Conservation (phyloP, 2,888 invertebrate genomes). For the Drosophila atroscutellata region DNA sequence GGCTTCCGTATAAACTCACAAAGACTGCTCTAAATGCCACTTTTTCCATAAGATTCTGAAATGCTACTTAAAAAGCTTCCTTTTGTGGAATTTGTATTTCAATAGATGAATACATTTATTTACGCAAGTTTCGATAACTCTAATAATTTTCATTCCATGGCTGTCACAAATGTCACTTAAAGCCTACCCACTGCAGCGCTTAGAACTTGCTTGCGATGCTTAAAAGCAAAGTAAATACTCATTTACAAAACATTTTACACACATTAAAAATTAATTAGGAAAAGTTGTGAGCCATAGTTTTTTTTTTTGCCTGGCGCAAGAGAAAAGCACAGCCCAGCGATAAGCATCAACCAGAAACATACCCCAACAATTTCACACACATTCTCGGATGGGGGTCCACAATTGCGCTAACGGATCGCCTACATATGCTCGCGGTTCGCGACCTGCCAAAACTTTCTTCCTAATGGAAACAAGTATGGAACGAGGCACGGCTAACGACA, state of each 20-base stretch:
- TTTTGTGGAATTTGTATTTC: neutral
- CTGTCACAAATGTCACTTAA: neutral
- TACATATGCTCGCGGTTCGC: slow-evolving; percentile 55
- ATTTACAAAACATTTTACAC: slow-evolving; percentile 72
- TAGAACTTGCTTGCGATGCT: slow-evolving; percentile 8
- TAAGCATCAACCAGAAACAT: slow-evolving; percentile 47
- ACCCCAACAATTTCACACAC: slow-evolving; percentile 16
- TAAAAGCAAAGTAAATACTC: slow-evolving; percentile 46
- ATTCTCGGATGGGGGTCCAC: neutral
- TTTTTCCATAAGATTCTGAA: neutral
- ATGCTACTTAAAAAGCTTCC: neutral
- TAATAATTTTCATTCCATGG: neutral
- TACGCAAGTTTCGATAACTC: neutral
- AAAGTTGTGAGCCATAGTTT: slow-evolving; percentile 68
- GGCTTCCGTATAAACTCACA: neutral
- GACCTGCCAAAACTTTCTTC: slow-evolving; percentile 52
- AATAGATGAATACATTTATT: neutral
- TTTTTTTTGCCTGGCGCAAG: slow-evolving; percentile 65
- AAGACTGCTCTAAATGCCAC: neutral
- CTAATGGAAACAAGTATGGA: slow-evolving; percentile 57
- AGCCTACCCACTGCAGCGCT: slow-evolving; percentile 2
- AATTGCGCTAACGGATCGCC: slow-evolving; percentile 20
- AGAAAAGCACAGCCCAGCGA: slow-evolving; percentile 63
- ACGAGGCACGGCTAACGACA: slow-evolving; percentile 37
- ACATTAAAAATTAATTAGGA: slow-evolving; percentile 77